These are phyloP conservation scores for Syngnathus typhle DNA, from an alignment of 2,113 vertebrate species.

Conservation along the genomic window DNA sequence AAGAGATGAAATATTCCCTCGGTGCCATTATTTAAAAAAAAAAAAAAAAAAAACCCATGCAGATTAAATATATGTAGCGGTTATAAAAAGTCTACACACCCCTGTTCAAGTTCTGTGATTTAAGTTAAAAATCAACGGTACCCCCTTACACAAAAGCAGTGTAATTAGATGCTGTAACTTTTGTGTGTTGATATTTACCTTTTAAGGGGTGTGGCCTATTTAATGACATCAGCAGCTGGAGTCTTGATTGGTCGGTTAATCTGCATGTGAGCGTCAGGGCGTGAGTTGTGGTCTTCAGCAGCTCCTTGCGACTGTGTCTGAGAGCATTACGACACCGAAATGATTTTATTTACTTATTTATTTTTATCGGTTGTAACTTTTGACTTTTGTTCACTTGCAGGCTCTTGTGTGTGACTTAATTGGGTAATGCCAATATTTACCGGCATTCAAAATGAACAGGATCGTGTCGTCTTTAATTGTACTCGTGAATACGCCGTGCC, in stretches of 20 bases:
- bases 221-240: background rate
- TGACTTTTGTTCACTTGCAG: conserved; percentile 25
- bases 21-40: background rate
- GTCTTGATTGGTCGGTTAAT: background rate
- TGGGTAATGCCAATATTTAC: conserved; percentile 77
- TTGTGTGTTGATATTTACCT: too few species aligned
- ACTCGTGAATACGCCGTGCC: conserved; percentile 70
- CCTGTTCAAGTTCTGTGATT: background rate
- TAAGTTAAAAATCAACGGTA: too few species aligned
- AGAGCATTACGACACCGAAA: background rate
- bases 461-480: conserved; percentile 77
- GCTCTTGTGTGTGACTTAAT: conserved; percentile 64
- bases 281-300: too few species aligned
- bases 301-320: background rate
- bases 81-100: background rate
- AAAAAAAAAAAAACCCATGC: background rate
- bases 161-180: too few species aligned
- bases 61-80: background rate
- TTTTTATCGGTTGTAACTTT: background rate
- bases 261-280: too few species aligned
- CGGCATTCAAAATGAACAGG: conserved; percentile 72
- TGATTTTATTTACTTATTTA: background rate
- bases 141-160: too few species aligned
- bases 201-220: background rate
- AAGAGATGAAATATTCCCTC: background rate